phyloP scores from a whole-genome alignment of 2,888 invertebrate species.

The Hemicrepidius hirtus region DNA sequence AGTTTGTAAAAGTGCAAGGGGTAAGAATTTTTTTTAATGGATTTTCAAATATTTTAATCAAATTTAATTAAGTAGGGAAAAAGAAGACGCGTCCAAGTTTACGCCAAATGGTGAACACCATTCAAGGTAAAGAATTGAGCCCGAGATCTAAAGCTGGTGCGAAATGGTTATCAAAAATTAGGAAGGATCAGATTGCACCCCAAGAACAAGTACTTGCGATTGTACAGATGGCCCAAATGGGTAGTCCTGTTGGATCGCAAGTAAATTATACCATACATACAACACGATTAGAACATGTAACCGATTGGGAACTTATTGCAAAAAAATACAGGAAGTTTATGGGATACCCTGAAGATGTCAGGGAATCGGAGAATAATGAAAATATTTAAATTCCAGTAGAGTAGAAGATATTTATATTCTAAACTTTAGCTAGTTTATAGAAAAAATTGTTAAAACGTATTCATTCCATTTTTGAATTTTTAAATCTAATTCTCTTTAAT shows the following conservation, averaged over 20 bases:
- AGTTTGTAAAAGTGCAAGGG: constrained; percentile 76
- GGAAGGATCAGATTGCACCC: constrained; percentile 87
- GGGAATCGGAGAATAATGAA: constrained; percentile 65
- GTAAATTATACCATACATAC: constrained; percentile 85
- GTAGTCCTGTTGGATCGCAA: constrained; percentile 91
- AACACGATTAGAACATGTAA: constrained; percentile 89
- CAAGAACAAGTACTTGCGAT: constrained; percentile 86
- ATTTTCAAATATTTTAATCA: background rate
- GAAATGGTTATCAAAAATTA: constrained; percentile 92
- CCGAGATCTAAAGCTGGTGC: constrained; percentile 90
- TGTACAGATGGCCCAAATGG: constrained; percentile 84
- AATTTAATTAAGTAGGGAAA: constrained; percentile 54
- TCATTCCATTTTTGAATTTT: no score
- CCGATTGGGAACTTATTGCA: constrained; percentile 93
- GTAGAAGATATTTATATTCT: no score
- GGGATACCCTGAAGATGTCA: constrained; percentile 77
- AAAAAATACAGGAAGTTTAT: constrained; percentile 89
- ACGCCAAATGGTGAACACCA: constrained; percentile 87
- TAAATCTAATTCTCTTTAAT: no score
- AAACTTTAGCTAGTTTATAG: no score
- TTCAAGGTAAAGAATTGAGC: constrained; percentile 80
- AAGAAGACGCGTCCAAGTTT: constrained; percentile 84
- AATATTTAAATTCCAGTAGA: constrained; percentile 43
- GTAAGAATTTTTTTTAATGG: constrained; percentile 13
- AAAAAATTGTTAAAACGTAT: no score